Base-by-base conservation (phyloP, 2,888 invertebrate genomes). In the Drosophila neutralis region DNA sequence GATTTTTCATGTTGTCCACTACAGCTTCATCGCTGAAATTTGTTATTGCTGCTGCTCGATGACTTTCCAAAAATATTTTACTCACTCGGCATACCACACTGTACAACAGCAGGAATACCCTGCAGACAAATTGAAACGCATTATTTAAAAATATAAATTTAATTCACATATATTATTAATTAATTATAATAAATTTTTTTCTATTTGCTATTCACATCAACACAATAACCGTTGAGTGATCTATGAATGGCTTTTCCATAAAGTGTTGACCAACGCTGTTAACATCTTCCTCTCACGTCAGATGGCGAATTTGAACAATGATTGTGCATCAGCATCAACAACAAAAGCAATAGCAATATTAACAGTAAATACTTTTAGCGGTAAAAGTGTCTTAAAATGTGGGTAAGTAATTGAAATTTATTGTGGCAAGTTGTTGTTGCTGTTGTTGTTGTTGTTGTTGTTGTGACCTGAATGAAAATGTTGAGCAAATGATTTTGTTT, bases 321-420 rank as follows among this genome's bases (percentile, higher is more conserved):
- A 76, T 76, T 51, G 63, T 73, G 67, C 69, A 73, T 42, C 76
- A 68, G 56, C 36, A 48, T 1, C 67, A 68, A 21, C 61, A 76
- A 45, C 48, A 64, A 21, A 38, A 18, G 13, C 58, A 68, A 48
- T 45, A 69, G 45, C 48, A 60, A 33, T n/a, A 48, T 54, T 40
- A 53, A 76, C 74, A 80, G 68, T 73, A 78, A 79, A 89, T 87
- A 83, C 79, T 87, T 83, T 81, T 74, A 76, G 77, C 87, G 84
- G 87, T 90, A 90, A 90, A 89, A 90, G 90, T 88, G 90, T 83
- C 83, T 83, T 87, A 87, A 90, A 91, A 83, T 89, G 90, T 90
- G 65, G 79, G 59, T 68, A 79, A 82, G 85, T 84, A 91, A 91
- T 91, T 90, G 89, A 91, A 91, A 91, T 91, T 91, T 90, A 91